Conservation (phyloP, 1,140 invertebrate genomes). For the Caenorhabditis briggsae region DNA sequence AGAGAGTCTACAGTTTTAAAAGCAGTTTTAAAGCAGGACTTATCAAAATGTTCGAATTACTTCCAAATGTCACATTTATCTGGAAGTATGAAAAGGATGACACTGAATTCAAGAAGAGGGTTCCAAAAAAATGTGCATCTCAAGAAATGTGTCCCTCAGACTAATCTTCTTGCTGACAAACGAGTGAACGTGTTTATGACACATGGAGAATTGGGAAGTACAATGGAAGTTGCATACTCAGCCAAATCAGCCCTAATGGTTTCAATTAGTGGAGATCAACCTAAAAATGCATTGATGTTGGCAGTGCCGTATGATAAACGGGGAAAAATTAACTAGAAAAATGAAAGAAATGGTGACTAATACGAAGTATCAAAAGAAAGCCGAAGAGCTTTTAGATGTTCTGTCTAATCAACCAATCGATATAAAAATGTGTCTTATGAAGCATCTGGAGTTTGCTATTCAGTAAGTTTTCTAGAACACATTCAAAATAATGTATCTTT, state of each 20-base stretch:
- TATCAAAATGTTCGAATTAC: constrained; percentile 41
- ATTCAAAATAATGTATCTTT: no score
- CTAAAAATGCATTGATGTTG: neutral
- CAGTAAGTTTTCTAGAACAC: neutral
- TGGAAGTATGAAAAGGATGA: constrained; percentile 39
- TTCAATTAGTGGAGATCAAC: constrained; percentile 26
- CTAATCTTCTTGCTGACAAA: constrained; percentile 67
- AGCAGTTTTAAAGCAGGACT: constrained; percentile 37
- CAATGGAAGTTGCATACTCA: constrained; percentile 65
- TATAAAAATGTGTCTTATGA: constrained; percentile 24
- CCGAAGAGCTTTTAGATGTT: neutral
- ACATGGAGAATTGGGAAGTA: constrained; percentile 70
- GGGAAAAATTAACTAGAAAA: neutral
- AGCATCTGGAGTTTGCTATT: constrained; percentile 14
- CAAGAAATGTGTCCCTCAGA: constrained; percentile 31
- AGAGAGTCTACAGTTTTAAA: constrained; percentile 59
- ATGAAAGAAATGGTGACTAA: constrained; percentile 1
- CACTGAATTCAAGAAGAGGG: constrained; percentile 23
- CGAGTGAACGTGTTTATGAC: constrained; percentile 68
- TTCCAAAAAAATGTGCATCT: constrained; percentile 59
- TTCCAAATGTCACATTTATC: constrained; percentile 17
- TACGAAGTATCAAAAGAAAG: constrained; percentile 37
- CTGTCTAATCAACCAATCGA: constrained; percentile 24
- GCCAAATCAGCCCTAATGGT: constrained; percentile 69
- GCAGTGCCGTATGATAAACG: constrained; percentile 12